Evolutionary conservation across 2,888 invertebrate genomes (phyloP), one percentile per base, ranked within the genome.

Genomic region (Teleogryllus oceanicus): DNA sequence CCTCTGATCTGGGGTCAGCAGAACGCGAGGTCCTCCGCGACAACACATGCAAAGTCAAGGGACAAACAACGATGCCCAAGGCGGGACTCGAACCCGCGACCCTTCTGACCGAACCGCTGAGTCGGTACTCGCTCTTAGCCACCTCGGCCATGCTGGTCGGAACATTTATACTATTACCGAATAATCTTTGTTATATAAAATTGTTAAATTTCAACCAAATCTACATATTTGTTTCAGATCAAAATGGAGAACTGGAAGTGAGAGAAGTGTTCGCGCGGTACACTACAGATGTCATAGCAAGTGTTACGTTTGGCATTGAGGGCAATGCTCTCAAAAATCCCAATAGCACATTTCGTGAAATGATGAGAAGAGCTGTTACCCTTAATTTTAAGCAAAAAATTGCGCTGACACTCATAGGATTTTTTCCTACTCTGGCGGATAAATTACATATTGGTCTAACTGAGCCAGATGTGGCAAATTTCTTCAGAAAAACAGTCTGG

Each of bases 221-320:
- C 37, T 37, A 1, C 37, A 37, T 8, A 37, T 37, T 37, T 37
- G 37, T 37, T 37, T 37, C 5, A 37, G 78, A 80, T 0, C 80
- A 75, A 50, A 76, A 83, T 12, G 82, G 83, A 4, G 79, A 81
- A 0, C 81, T 83, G 21, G 83, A 83, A 75, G 83, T 82, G 1
- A 80, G 80, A 76, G 82, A 82, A 37, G 20, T 81, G 16, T n/a
- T 81, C 37, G 78, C 81, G 11, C 81, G 84, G 18, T 84, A 82
- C 78, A 82, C 84, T 10, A 84, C 84, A 11, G 85, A 85, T 79
- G 83, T 85, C 8, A 86, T 88, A 10, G 85, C 85, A 0, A 87
- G 86, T 0, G 85, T 87, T 2, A 86, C 89, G 0, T 89, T 89
- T 81, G 89, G 89, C 0, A 86, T 89, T 5, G 85, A 85, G 12